These are phyloP conservation scores for Dasyprocta punctata DNA, from an alignment of 2,113 vertebrate genomes.

Conservation along the genomic window DNA sequence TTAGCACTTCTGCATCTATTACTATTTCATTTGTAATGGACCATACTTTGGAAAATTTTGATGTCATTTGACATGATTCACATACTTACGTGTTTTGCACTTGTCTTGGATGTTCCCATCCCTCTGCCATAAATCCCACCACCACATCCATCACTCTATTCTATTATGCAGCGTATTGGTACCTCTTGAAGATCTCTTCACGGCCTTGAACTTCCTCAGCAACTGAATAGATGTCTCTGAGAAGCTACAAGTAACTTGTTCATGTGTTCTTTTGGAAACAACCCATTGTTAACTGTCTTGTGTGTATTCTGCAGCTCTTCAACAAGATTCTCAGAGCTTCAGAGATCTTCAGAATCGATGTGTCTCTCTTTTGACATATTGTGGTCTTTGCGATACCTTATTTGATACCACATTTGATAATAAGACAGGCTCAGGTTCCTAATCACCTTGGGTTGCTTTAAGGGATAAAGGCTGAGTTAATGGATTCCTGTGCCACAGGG, in stretches of 20 bases:
- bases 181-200: neutral
- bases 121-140: neutral
- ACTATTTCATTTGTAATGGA: neutral
- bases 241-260: neutral
- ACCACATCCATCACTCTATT: neutral
- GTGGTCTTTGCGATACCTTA: conserved; percentile 23
- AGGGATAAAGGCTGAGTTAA: conserved; percentile 1
- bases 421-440: neutral
- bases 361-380: conserved; percentile 2
- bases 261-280: neutral
- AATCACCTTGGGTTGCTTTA: conserved; percentile 12
- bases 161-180: neutral
- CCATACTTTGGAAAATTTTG: neutral
- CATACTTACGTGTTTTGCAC: neutral
- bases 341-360: neutral
- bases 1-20: neutral
- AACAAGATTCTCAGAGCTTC: neutral
- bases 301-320: neutral
- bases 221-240: neutral
- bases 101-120: neutral
- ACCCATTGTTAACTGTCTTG: neutral
- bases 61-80: neutral
- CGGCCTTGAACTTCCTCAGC: neutral
- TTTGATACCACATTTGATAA: conserved; percentile 46
- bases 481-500: neutral